phyloP scores from a whole-genome alignment of 2,797 vertebrate genomes.

The Falco concolor region DNA sequence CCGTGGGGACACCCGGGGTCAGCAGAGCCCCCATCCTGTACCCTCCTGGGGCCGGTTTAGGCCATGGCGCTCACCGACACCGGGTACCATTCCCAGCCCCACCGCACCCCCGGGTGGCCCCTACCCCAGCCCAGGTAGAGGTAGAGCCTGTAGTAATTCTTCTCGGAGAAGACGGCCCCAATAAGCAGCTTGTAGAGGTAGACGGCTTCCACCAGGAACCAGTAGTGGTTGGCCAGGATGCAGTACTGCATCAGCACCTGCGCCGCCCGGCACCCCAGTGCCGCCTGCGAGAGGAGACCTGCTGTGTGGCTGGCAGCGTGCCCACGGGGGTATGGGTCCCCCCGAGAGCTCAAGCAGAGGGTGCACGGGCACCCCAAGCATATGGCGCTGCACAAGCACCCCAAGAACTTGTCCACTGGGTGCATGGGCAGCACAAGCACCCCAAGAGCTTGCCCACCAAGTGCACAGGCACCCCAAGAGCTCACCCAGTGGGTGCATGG shows the following conservation, averaged over 20 bases:
- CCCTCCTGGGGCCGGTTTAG: rapidly evolving
- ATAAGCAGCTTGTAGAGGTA: slow-evolving; percentile 85
- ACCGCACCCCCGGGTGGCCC: rapidly evolving
- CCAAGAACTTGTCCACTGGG: rapidly evolving
- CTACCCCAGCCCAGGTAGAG: slow-evolving; percentile 85
- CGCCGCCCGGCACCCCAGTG: slow-evolving; percentile 78
- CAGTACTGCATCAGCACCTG: slow-evolving; percentile 86
- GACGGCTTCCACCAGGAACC: slow-evolving; percentile 84
- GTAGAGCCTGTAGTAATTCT: slow-evolving; percentile 80
- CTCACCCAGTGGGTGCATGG: rapidly evolving
- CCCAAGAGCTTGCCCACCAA: background rate
- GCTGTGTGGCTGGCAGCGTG: rapidly evolving
- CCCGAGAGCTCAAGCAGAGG: rapidly evolving
- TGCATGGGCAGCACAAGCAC: background rate
- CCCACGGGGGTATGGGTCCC: background rate
- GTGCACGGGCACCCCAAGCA: background rate
- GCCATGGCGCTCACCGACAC: rapidly evolving
- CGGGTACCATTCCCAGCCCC: rapidly evolving
- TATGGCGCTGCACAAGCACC: background rate
- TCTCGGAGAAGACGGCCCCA: slow-evolving; percentile 79
- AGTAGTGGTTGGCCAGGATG: slow-evolving; percentile 85
- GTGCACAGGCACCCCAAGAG: background rate
- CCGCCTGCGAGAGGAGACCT: slow-evolving; percentile 62
- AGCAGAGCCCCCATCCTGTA: background rate
- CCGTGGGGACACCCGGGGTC: rapidly evolving